phyloP scores from a whole-genome alignment of 2,888 invertebrate species.

The Archips crataeganus region DNA sequence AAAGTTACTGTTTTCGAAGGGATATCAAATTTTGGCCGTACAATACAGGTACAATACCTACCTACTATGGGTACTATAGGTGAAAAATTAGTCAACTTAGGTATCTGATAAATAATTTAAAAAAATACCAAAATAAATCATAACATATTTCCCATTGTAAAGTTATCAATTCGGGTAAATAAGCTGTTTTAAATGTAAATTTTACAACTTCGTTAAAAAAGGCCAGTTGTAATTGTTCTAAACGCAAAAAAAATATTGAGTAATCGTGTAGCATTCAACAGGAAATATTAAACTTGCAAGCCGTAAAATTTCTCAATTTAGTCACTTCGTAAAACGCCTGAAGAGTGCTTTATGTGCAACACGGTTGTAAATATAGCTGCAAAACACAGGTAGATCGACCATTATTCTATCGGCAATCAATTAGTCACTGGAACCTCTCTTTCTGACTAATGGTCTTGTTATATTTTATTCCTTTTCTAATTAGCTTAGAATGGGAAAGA shows the following conservation, averaged over 20 bases:
- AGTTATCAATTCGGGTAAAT: no score
- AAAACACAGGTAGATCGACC: constrained; percentile 49
- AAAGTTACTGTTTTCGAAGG: no score
- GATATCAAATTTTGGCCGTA: no score
- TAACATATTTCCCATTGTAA: no score
- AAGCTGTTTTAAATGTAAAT: no score
- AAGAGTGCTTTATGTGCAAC: constrained; percentile 21
- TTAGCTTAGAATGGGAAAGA: constrained; percentile 58
- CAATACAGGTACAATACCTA: no score
- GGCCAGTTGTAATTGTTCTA: background rate
- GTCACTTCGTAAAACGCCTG: constrained; percentile 21
- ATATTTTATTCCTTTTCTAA: constrained; percentile 71
- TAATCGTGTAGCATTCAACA: background rate
- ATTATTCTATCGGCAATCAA: constrained; percentile 67
- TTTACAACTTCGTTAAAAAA: background rate
- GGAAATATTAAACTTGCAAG: constrained; percentile 11
- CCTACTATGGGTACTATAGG: no score
- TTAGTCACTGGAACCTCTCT: constrained; percentile 66
- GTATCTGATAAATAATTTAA: no score
- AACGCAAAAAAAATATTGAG: background rate
- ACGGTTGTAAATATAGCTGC: constrained; percentile 53
- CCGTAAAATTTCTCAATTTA: constrained; percentile 16
- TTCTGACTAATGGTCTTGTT: constrained; percentile 63
- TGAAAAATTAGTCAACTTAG: no score
- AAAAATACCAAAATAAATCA: no score